phyloP scores from a whole-genome alignment of 2,797 vertebrate species.

The Spinus pinus region DNA sequence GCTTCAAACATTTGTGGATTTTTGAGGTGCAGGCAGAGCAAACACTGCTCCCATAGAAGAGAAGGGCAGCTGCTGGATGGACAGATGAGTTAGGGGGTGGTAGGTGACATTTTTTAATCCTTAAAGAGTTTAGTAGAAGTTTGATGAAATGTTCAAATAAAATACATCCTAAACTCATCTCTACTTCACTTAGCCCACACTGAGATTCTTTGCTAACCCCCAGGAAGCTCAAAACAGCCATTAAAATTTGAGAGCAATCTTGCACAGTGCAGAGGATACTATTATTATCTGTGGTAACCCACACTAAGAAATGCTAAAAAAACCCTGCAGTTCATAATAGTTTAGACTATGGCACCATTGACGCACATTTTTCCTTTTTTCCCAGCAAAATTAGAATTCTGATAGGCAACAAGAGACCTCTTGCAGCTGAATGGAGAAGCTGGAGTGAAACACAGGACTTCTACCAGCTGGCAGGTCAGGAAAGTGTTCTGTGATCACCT shows the following conservation, averaged over 20 bases:
- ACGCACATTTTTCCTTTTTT: not conserved
- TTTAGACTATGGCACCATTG: not conserved
- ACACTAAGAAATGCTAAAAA: not conserved
- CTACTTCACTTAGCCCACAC: not conserved
- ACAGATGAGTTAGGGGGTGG: not conserved
- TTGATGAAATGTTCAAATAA: not conserved
- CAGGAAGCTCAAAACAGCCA: not conserved
- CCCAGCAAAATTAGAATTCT: slow-evolving; percentile 8
- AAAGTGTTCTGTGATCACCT: not conserved
- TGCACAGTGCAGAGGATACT: not conserved
- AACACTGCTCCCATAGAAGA: not conserved
- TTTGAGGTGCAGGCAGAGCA: not conserved
- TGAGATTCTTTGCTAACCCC: not conserved
- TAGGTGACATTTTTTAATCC: not conserved
- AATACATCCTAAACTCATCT: not conserved
- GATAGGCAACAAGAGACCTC: slow-evolving; percentile 1
- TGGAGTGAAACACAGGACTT: not conserved
- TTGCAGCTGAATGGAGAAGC: not conserved
- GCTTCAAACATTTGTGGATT: not conserved
- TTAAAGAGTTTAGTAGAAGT: not conserved
- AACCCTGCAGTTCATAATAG: not conserved
- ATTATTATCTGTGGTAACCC: not conserved
- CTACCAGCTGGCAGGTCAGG: slow-evolving; percentile 3
- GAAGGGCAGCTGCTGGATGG: not conserved
- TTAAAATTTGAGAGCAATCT: not conserved